Evolutionary conservation across 2,797 vertebrate species (phyloP), one percentile per base, ranked within the genome.

Genomic region (Numenius phaeopus): DNA sequence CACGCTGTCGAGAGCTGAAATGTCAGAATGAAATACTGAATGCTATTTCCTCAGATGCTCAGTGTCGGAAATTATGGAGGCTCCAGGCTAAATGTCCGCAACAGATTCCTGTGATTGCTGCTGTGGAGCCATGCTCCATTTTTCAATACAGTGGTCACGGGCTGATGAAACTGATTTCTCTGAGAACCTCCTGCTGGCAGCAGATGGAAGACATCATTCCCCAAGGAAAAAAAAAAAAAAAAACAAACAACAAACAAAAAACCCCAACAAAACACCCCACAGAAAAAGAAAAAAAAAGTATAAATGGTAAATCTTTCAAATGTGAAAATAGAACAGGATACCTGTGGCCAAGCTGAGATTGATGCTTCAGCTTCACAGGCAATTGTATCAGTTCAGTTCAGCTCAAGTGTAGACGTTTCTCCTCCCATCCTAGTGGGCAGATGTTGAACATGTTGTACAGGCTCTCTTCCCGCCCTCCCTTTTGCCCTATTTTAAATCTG

Each of bases 11-110:
- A 46, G 79, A 91, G 42, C 94, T 70, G 84, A 94, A 96, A 89
- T 83, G 72, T 96, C 94, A 81, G 57, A 79, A 94, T 96, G 92
- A 96, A 94, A 96, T 96, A 96, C 46, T 81, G 89, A 89, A 79
- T 59, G 84, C 77, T 91, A 55, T 96, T 96, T 96, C 89, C 92
- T 94, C 58, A 82, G 61, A 86, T 83, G 58, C 72, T 81, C 9
- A 3, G 50, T 87, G 92, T 91, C 30, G 7, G 90, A 95, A 96
- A 94, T 92, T 91, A 89, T 52, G 73, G 82, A 96, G 42, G 89
- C 89, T 95, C 46, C 82, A 86, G 94, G 94, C 82, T 87, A 91
- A 87, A 65, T 47, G 72, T 89, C 90, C 7, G 0, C 79, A 88
- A 37, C 2, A 2, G 44, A 79, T 87, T 96, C 69, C 80, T 0